Evolutionary conservation across 2,888 invertebrate species (phyloP).

Genomic region (Apeira syringaria): DNA sequence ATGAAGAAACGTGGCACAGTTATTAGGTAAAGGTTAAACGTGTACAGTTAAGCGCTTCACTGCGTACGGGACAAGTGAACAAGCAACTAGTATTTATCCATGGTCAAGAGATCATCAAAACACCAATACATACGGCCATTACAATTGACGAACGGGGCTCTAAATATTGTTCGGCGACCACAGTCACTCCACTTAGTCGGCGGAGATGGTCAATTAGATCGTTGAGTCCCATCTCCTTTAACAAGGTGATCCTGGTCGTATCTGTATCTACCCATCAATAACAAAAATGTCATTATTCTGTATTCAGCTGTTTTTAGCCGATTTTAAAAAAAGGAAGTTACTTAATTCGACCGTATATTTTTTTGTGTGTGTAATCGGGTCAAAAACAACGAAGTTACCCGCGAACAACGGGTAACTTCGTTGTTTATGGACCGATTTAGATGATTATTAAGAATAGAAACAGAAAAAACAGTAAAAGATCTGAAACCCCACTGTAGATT

Average conservation of each 20-base stretch:
- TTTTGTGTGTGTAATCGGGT: too few relatives aligned
- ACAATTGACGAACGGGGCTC: slow-evolving; percentile 10
- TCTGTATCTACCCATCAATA: background rate
- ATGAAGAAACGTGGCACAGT: slow-evolving; percentile 32
- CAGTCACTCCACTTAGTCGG: slow-evolving; percentile 44
- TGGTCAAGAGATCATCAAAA: background rate
- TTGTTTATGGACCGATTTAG: too few relatives aligned
- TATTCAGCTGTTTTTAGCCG: too few relatives aligned
- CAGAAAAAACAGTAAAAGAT: too few relatives aligned
- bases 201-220: slow-evolving; percentile 55
- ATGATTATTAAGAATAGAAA: too few relatives aligned
- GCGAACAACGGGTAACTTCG: too few relatives aligned
- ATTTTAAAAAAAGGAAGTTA: too few relatives aligned
- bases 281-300: too few relatives aligned
- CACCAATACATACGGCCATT: background rate
- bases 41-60: slow-evolving; percentile 11
- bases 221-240: slow-evolving; percentile 53
- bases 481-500: too few relatives aligned
- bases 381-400: too few relatives aligned
- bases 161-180: slow-evolving; percentile 1
- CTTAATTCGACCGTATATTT: too few relatives aligned
- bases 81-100: background rate
- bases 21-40: slow-evolving; percentile 30
- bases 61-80: slow-evolving; percentile 1
- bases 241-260: slow-evolving; percentile 1